phyloP scores from a whole-genome alignment of 2,888 invertebrate genomes.

The Coecobrya sp. region DNA sequence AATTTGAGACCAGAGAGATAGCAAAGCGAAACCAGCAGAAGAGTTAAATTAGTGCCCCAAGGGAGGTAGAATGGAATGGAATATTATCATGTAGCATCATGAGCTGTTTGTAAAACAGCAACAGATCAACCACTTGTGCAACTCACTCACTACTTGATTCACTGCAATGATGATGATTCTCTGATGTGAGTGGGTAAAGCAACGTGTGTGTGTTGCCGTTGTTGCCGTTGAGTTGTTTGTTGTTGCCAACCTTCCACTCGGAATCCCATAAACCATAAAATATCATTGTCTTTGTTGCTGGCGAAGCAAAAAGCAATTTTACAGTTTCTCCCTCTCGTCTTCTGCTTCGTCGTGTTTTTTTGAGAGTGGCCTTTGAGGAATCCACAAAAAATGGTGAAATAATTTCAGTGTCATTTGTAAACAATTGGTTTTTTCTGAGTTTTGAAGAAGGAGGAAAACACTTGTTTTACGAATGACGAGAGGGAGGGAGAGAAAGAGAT shows the following conservation, averaged over 20 bases:
- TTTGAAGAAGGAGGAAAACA: not conserved
- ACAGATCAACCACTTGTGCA: constrained; percentile 13
- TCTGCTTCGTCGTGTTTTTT: not conserved
- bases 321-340: not conserved
- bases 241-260: not conserved
- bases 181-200: not conserved
- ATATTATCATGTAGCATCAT: constrained; percentile 8
- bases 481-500: not conserved
- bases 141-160: constrained; percentile 2
- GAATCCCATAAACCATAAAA: constrained; percentile 31
- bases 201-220: not conserved
- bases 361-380: not conserved
- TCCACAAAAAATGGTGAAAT: constrained; percentile 15
- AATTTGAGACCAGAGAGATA: not conserved
- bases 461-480: not conserved
- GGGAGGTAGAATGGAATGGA: constrained; percentile 34
- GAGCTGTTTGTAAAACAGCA: constrained; percentile 20
- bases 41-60: constrained; percentile 56
- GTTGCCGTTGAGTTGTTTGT: too few species aligned
- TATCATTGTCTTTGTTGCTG: constrained; percentile 41
- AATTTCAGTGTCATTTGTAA: constrained; percentile 43
- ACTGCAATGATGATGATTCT: not conserved
- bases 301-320: constrained; percentile 22
- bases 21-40: constrained; percentile 15
- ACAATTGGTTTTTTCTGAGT: not conserved